Evolutionary conservation across 2,113 vertebrate species (phyloP).

Genomic region (Gymnobelideus leadbeateri): DNA sequence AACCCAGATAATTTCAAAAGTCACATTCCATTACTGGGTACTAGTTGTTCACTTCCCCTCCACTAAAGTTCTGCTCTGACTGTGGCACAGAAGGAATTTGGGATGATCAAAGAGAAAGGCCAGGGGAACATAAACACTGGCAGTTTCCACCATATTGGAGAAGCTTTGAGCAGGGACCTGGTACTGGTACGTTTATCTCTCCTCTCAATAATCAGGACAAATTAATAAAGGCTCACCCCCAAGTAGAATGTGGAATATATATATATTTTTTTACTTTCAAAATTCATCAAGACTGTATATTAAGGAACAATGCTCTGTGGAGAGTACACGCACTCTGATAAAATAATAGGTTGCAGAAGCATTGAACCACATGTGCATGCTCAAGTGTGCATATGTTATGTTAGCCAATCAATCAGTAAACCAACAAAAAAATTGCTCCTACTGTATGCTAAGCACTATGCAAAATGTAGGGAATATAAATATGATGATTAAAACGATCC

Average conservation of each 20-base stretch:
- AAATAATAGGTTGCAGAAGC: neutral
- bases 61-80: neutral
- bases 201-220: neutral
- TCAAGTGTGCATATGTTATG: neutral
- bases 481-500: neutral
- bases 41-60: neutral
- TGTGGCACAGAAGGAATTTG: neutral
- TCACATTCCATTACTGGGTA: neutral
- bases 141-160: neutral
- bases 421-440: neutral
- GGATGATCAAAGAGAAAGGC: neutral
- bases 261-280: neutral
- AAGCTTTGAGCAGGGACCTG: neutral
- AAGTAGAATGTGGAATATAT: neutral
- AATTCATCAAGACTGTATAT: neutral
- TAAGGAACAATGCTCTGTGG: neutral
- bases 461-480: neutral
- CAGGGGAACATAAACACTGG: neutral
- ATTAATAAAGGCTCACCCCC: neutral
- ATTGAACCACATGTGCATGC: neutral
- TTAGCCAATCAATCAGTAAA: neutral
- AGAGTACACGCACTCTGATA: neutral
- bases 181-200: neutral
- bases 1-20: conserved; percentile 47
- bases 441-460: neutral